Base-by-base conservation (phyloP, 1,140 invertebrate species). In the Pentalonia nigronervosa region DNA sequence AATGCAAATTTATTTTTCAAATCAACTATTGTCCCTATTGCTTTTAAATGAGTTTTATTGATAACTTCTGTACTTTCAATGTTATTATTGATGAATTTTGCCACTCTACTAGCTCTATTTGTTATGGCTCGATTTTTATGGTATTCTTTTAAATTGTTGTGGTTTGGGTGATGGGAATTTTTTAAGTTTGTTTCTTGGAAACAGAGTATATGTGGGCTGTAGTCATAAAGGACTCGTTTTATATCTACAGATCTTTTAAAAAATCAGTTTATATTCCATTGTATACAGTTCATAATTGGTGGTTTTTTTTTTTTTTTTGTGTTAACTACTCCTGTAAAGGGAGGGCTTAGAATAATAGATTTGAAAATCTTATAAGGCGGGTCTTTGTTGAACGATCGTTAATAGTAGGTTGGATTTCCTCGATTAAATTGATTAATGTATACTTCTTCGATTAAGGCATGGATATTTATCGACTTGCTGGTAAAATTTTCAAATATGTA, bases 151-250 rank as follows among this genome's bases (percentile, higher is more conserved):
- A 34, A 89, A 7, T 53, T n/a, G 36, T 53, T 50, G 36, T 53
- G 34, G 30, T 89, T 34, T 21, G 87, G 17, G 11, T 8, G 34
- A 53, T 89, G 48, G 3, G 23, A 30, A 25, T 89, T 34, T 53
- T 50, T 89, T 9, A 89, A 41, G 36, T 89, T 89, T 25, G 87
- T 89, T 89, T 89, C 14, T 89, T 89, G 48, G 2, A 89, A 53
- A 11, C 87, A 53, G 6, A 89, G 14, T 20, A 89, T 53, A 14
- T 50, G 20, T 21, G 87, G 48, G 11, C 23, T 34, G 20, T 34
- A 21, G 1, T 89, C 23, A 20, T 36, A 36, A 14, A 50, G 6
- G 34, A 23, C 17, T n/a, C 30, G 87, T 1, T 53, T n/a, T 17
- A 89, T n/a, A 21, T 47, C 83, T 7, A 36, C 14, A 2, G 23